Evolutionary conservation across 2,888 invertebrate species (phyloP).

Genomic region (Morpho deidamia): DNA sequence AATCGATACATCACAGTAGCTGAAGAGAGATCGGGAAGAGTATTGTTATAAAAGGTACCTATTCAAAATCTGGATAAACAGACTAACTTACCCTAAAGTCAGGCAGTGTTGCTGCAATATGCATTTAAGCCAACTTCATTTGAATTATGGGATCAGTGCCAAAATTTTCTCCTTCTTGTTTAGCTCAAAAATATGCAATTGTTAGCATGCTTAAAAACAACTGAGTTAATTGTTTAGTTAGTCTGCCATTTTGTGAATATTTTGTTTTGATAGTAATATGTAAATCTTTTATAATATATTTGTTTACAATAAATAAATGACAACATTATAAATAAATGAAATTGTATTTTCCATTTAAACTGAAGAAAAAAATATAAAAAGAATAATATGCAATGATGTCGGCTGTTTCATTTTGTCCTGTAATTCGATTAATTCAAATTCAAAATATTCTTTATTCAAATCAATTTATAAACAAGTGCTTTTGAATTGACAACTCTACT

Average conservation of each 20-base stretch:
- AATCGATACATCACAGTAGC: constrained; percentile 67
- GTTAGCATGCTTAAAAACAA: constrained; percentile 76
- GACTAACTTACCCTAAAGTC: constrained; percentile 67
- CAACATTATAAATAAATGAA: constrained; percentile 78
- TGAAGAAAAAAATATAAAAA: constrained; percentile 78
- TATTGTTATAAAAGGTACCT: constrained; percentile 77
- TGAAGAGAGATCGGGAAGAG: constrained; percentile 73
- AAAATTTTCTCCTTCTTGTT: constrained; percentile 75
- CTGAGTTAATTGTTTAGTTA: constrained; percentile 76
- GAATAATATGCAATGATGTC: constrained; percentile 76
- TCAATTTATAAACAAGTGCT: too few species aligned
- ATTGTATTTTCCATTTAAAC: constrained; percentile 79
- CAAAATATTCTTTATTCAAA: too few species aligned
- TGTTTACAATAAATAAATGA: constrained; percentile 78
- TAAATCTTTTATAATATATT: constrained; percentile 80
- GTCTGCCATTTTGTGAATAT: constrained; percentile 79
- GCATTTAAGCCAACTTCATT: constrained; percentile 74
- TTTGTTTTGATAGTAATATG: constrained; percentile 79
- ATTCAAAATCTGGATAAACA: constrained; percentile 71
- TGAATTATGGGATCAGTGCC: constrained; percentile 77
- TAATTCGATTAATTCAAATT: background rate
- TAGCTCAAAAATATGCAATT: constrained; percentile 77
- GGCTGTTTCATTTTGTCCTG: constrained; percentile 59
- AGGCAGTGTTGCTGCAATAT: constrained; percentile 70
- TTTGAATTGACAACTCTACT: background rate